Conservation (phyloP, 2,797 vertebrate genomes). For the Jordanella pulchra region DNA sequence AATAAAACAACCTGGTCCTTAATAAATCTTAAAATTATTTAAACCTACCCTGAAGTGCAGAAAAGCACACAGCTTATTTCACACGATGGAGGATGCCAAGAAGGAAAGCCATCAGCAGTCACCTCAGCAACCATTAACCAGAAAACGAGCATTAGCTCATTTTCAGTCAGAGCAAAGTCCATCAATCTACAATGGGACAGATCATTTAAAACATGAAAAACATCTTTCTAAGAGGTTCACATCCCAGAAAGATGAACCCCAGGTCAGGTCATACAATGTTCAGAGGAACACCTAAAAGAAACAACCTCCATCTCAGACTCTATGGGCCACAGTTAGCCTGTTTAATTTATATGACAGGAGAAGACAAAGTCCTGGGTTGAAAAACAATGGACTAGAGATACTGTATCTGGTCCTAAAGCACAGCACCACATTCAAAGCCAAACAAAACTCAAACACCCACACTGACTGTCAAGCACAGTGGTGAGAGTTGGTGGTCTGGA, state of each 20-base stretch:
- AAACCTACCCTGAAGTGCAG: neutral
- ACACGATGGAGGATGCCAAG: neutral
- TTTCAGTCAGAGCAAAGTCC: too few species aligned
- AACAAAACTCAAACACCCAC: neutral
- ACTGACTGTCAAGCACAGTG: neutral
- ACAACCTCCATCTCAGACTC: neutral
- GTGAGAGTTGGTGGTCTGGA: too few species aligned
- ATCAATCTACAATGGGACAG: neutral
- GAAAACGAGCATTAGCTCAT: neutral
- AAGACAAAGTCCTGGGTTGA: too few species aligned
- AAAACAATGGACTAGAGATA: too few species aligned
- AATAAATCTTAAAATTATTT: neutral
- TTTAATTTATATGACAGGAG: neutral
- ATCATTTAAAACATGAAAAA: neutral
- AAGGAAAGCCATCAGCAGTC: too few species aligned
- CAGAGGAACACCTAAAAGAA: neutral
- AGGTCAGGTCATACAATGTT: too few species aligned
- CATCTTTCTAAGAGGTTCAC: neutral
- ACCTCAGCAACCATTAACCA: too few species aligned
- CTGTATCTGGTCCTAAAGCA: neutral
- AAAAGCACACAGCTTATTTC: neutral
- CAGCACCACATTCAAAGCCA: neutral
- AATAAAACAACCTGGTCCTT: neutral
- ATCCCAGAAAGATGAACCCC: neutral
- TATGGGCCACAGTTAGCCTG: neutral